Evolutionary conservation across 1,140 invertebrate species (phyloP).

Genomic region (Triops cancriformis): DNA sequence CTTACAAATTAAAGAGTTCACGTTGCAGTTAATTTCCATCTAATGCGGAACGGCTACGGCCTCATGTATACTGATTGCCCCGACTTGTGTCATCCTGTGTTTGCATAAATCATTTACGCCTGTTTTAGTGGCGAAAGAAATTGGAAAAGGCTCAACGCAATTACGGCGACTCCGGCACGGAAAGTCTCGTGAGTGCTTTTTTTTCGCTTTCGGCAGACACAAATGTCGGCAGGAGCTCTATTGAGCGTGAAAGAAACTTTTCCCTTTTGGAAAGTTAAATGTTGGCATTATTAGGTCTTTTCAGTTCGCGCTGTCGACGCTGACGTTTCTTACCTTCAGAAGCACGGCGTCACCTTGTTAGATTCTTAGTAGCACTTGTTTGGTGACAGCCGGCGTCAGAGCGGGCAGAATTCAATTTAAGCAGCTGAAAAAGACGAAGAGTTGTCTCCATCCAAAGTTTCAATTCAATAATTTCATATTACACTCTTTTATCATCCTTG

Average conservation of each 20-base stretch:
- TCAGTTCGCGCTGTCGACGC: background rate
- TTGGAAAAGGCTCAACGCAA: background rate
- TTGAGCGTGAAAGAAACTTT: constrained; percentile 10
- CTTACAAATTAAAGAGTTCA: background rate
- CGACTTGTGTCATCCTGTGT: background rate
- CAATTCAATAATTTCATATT: background rate
- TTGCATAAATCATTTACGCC: background rate
- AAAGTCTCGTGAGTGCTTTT: background rate
- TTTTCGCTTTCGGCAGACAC: background rate
- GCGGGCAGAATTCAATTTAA: background rate
- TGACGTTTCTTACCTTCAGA: background rate
- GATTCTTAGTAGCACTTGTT: background rate
- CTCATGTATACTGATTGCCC: background rate
- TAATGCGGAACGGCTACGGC: background rate
- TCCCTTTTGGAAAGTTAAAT: background rate
- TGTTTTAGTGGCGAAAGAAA: background rate
- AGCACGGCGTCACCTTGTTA: constrained; percentile 7
- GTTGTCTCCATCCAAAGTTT: background rate
- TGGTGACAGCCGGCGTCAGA: constrained; percentile 11
- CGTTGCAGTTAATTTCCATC: background rate
- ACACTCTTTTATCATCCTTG: background rate
- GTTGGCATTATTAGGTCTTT: constrained; percentile 1
- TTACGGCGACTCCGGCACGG: background rate
- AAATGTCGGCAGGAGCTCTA: background rate
- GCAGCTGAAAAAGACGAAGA: background rate